phyloP scores from a whole-genome alignment of 2,113 vertebrate species.

The Silurus asotus region DNA sequence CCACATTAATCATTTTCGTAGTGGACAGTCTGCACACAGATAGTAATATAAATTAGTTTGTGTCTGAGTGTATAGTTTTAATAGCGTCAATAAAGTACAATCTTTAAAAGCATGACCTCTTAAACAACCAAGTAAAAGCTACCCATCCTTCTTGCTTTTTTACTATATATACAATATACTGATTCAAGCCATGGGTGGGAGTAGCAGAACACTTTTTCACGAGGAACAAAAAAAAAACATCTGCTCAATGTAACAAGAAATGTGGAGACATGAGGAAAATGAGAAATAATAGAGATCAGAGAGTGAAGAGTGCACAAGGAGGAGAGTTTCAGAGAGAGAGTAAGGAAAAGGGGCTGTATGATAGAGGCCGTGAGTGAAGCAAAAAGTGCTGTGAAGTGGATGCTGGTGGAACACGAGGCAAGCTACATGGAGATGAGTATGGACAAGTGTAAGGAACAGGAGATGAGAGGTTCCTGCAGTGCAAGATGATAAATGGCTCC shows the following conservation, averaged over 20 bases:
- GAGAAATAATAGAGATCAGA: constrained; percentile 47
- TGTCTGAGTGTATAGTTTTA: neutral
- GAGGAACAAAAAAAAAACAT: constrained; percentile 41
- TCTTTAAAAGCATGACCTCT: neutral
- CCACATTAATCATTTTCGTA: neutral
- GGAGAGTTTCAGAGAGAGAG: neutral
- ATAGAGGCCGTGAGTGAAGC: neutral
- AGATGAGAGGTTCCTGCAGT: neutral
- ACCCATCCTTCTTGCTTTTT: neutral
- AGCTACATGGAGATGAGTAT: constrained; percentile 18
- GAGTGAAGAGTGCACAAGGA: constrained; percentile 20
- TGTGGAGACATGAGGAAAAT: constrained; percentile 42
- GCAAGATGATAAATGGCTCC: constrained; percentile 20
- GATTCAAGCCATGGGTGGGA: neutral
- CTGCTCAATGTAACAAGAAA: constrained; percentile 36
- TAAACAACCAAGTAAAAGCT: constrained; percentile 20
- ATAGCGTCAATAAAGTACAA: constrained; percentile 3
- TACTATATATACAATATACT: neutral
- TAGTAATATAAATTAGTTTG: neutral
- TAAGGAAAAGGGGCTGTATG: constrained; percentile 13
- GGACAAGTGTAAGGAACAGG: neutral
- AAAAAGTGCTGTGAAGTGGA: constrained; percentile 1
- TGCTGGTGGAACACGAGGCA: constrained; percentile 10
- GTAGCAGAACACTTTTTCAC: constrained; percentile 36
- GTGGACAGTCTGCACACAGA: neutral